phyloP scores from a whole-genome alignment of 1,140 invertebrate genomes.

The Drosophila tropicalis region DNA sequence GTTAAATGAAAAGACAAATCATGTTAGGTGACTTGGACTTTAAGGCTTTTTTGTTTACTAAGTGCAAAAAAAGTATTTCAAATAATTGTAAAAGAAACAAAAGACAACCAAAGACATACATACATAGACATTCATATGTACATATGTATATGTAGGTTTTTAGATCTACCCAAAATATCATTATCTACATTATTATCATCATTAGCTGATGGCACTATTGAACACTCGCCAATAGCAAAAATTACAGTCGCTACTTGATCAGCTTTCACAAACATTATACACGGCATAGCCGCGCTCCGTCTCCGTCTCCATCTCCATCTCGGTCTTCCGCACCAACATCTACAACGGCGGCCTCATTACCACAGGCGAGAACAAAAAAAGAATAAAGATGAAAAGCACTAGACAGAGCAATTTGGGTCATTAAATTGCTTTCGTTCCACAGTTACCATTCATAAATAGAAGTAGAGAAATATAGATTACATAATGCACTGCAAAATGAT shows the following conservation, averaged over 20 bases:
- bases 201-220: not conserved
- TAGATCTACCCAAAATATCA: not conserved
- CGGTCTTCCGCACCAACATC: not conserved
- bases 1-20: not conserved
- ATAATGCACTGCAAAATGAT: not conserved
- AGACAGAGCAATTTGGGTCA: conserved; percentile 13
- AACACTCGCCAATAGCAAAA: conserved; percentile 21
- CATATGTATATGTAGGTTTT: not conserved
- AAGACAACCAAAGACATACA: not conserved
- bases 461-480: not conserved
- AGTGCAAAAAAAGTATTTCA: not conserved
- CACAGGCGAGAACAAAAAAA: conserved; percentile 1
- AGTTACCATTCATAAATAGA: not conserved
- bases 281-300: not conserved
- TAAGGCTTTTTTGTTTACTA: not conserved
- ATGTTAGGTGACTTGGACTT: not conserved
- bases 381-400: conserved; percentile 5
- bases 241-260: conserved; percentile 27
- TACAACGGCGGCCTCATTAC: conserved; percentile 3
- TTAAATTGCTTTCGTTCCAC: not conserved
- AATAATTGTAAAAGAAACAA: not conserved
- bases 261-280: conserved; percentile 43
- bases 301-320: not conserved
- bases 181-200: not conserved
- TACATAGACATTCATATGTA: not conserved